These are phyloP conservation scores for Apostichopus leukothele DNA, from an alignment of 53 echinoderm and acorn worm genomes.

Conservation along the genomic window DNA sequence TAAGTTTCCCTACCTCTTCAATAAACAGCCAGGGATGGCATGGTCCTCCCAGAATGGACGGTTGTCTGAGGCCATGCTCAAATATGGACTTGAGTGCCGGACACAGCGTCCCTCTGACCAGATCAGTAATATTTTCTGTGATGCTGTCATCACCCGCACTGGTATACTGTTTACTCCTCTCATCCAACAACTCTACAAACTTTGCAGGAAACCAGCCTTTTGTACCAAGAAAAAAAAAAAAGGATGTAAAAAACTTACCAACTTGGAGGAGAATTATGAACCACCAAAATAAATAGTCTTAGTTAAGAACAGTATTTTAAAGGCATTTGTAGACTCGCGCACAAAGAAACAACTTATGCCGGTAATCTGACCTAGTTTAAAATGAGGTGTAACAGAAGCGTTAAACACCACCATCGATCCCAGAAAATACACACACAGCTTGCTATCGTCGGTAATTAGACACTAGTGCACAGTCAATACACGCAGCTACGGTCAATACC, in stretches of 20 bases:
- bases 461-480: too few species aligned
- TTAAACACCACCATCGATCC: accelerated
- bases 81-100: constrained; percentile 82
- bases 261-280: too few species aligned
- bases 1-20: constrained; percentile 73
- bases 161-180: constrained; percentile 98
- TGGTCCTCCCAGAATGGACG: constrained; percentile 82
- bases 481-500: too few species aligned
- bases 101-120: constrained; percentile 90
- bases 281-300: too few species aligned
- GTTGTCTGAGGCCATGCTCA: constrained; percentile 95
- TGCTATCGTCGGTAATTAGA: too few species aligned
- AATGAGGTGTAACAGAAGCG: too few species aligned
- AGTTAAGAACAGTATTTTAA: too few species aligned
- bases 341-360: too few species aligned
- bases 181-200: constrained; percentile 97
- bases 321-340: neutral
- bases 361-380: too few species aligned
- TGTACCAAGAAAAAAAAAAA: neutral
- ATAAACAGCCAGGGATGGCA: constrained; percentile 98
- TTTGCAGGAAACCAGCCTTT: constrained; percentile 96
- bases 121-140: constrained; percentile 96
- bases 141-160: constrained; percentile 93
- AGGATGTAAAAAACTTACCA: neutral
- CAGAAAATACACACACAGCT: too few species aligned